These are phyloP conservation scores for Enteromius viviparus DNA, from an alignment of 2,797 vertebrate genomes.

Conservation along the genomic window DNA sequence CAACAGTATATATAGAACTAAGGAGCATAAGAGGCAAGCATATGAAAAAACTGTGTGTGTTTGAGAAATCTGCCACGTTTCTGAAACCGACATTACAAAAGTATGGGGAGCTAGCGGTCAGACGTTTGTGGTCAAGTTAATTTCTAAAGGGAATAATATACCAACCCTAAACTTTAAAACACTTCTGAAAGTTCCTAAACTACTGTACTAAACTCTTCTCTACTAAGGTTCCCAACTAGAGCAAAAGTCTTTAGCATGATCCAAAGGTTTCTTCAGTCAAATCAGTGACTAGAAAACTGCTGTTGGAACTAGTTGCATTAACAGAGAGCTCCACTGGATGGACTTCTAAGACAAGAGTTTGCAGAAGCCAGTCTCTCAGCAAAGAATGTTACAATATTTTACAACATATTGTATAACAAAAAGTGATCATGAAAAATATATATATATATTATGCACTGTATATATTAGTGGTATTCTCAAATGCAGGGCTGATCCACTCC, in stretches of 20 bases:
- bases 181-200: not conserved
- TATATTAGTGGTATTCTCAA: not conserved
- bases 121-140: not conserved
- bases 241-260: not conserved
- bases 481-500: too few species aligned
- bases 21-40: not conserved
- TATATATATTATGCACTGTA: too few species aligned
- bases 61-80: not conserved
- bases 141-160: not conserved
- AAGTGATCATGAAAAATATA: not conserved
- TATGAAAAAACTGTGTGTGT: not conserved
- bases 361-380: not conserved
- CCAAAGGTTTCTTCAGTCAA: not conserved
- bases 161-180: not conserved
- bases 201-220: not conserved
- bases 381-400: not conserved
- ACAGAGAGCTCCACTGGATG: slow-evolving; percentile 65
- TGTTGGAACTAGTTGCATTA: slow-evolving; percentile 59
- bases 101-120: not conserved
- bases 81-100: not conserved
- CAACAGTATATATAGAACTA: not conserved
- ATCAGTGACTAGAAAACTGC: not conserved
- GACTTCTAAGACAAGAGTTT: slow-evolving; percentile 61
- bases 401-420: not conserved
- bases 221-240: not conserved